A percentile compares a stretch with the other conserved stretches of the same genome.
phyloP scores from a whole-genome alignment of 2,113 vertebrate genomes.

The Heterochromis multidens region DNA sequence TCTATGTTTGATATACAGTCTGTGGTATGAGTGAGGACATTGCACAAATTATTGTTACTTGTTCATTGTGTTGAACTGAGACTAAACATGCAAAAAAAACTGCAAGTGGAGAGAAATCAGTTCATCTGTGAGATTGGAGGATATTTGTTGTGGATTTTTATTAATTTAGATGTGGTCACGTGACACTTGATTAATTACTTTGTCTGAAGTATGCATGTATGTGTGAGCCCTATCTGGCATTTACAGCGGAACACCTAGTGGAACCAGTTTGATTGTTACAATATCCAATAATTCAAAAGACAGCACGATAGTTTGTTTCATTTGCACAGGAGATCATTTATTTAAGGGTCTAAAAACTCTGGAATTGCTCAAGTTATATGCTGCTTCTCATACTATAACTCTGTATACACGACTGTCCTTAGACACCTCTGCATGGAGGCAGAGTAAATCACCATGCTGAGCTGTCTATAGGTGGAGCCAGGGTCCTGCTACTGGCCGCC shows the following conservation, averaged over 20 bases:
- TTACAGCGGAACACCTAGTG: no score
- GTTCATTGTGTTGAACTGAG: background rate
- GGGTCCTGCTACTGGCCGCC: conserved; percentile 36
- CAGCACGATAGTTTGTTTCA: background rate
- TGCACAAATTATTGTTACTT: background rate
- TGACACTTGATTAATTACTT: background rate
- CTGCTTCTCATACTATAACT: background rate
- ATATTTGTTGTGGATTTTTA: background rate
- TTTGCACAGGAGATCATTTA: background rate
- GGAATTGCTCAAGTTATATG: background rate
- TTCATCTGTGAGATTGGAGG: no score
- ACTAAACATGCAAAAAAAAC: background rate
- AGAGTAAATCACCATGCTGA: conserved; percentile 37
- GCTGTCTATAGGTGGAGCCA: conserved; percentile 58
- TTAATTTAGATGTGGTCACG: background rate
- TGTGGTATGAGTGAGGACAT: background rate
- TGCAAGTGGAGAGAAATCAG: background rate
- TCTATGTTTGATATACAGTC: no score
- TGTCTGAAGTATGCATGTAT: no score
- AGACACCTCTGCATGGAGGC: conserved; percentile 27
- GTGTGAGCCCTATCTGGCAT: no score
- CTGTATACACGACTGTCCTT: background rate
- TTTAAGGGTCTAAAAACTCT: background rate
- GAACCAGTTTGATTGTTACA: background rate
- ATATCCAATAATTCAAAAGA: background rate